These are phyloP conservation scores for Istiophorus platypterus DNA, from an alignment of 2,113 vertebrate species.

Conservation along the genomic window DNA sequence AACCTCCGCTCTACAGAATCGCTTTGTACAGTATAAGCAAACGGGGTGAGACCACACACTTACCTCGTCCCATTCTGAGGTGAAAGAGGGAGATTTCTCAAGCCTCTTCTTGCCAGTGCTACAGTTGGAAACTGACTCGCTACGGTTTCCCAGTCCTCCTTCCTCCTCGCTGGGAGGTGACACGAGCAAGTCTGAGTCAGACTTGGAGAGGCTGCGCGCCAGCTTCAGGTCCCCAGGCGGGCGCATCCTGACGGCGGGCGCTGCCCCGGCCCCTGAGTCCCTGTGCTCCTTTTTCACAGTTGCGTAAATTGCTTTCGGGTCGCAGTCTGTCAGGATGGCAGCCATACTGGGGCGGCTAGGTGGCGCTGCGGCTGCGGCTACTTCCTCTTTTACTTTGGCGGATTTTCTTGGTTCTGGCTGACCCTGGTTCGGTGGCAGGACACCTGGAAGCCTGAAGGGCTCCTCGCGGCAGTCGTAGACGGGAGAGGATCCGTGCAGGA, in stretches of 20 bases:
- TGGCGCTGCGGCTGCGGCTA: constrained; percentile 60
- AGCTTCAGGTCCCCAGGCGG: constrained; percentile 95
- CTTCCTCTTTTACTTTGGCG: constrained; percentile 61
- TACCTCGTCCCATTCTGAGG: constrained; percentile 99
- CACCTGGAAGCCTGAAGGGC: constrained; percentile 84
- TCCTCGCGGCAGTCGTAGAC: constrained; percentile 93
- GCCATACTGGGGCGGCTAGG: constrained; percentile 78
- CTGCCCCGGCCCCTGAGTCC: constrained; percentile 82
- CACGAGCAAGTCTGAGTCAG: constrained; percentile 96
- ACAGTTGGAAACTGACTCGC: constrained; percentile 97
- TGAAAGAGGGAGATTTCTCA: constrained; percentile 97
- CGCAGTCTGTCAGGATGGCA: constrained; percentile 84
- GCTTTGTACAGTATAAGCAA: not conserved
- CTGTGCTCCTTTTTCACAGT: constrained; percentile 86
- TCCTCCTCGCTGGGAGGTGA: constrained; percentile 96
- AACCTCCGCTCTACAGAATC: not conserved
- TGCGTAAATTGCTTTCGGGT: constrained; percentile 87
- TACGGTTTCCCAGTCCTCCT: constrained; percentile 91
- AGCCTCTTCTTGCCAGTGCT: constrained; percentile 93
- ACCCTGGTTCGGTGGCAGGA: constrained; percentile 39
- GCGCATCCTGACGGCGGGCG: constrained; percentile 78
- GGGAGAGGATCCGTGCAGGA: constrained; percentile 96
- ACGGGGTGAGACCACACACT: constrained; percentile 66
- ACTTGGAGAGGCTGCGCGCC: constrained; percentile 97
- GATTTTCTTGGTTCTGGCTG: constrained; percentile 53